Conservation (phyloP, 2,888 invertebrate species). For the Barypeithes pellucidus region DNA sequence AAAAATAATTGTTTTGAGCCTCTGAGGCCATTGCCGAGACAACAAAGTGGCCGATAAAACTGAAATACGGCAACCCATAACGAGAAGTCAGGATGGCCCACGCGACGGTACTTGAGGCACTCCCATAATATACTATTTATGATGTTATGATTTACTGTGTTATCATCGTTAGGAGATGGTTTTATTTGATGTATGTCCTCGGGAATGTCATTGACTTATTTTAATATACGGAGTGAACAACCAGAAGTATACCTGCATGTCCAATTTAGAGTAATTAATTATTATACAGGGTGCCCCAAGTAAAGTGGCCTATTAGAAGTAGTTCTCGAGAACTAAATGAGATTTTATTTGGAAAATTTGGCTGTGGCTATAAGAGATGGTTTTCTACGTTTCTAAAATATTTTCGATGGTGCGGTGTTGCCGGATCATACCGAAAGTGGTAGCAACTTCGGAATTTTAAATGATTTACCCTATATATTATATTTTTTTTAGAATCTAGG, state of each 20-base stretch:
- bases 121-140: constrained; percentile 53
- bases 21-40: constrained; percentile 54
- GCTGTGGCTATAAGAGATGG: too few species aligned
- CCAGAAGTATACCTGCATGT: not conserved
- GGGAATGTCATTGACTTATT: constrained; percentile 15
- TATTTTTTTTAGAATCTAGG: too few species aligned
- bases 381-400: too few species aligned
- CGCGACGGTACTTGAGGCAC: constrained; percentile 52
- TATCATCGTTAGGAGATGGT: constrained; percentile 47
- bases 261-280: too few species aligned
- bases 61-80: constrained; percentile 54
- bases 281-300: too few species aligned
- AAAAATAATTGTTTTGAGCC: constrained; percentile 54
- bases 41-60: constrained; percentile 55
- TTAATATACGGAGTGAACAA: not conserved
- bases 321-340: too few species aligned
- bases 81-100: constrained; percentile 55
- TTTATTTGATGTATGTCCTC: constrained; percentile 35
- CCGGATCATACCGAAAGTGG: too few species aligned
- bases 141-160: constrained; percentile 52
- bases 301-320: too few species aligned
- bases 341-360: too few species aligned
- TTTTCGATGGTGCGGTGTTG: too few species aligned
- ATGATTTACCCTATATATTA: too few species aligned
- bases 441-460: too few species aligned